Base-by-base conservation (phyloP, 2,888 invertebrate genomes). In the Unio delphinus region DNA sequence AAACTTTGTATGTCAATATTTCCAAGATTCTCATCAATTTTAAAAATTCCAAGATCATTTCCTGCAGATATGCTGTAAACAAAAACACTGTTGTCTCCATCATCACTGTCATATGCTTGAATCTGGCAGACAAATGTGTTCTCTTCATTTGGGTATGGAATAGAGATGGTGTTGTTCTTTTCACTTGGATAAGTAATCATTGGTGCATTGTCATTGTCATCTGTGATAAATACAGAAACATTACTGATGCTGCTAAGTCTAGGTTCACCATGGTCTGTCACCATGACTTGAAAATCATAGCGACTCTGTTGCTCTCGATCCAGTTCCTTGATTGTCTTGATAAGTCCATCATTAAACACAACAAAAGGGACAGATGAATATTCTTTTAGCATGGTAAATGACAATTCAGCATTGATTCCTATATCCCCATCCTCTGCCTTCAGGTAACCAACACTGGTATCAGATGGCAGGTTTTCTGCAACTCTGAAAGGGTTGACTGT, bases 161-260 rank as follows among this genome's bases (percentile, higher is more conserved):
- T 62, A 34, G 73, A 72, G 20, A 81, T 68, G 28, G 72, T 74
- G 61, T 76, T 69, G 61, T 84, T 82, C 4, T 78, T 68, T 57
- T 74, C 74, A 59, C 78, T 80, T n/a, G 85, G 86, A 68, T 82
- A 82, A 15, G 78, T 73, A 64, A 88, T 82, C 15, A 75, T 67
- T 0, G 88, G 88, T 0, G 78, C 55, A 68, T 84, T 81, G 69
- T 85, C 85, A 67, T 85, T 85, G 11, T 77, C 73, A 61, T 85
- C 85, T n/a, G 71, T 70, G 7, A 85, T 77, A 26, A 68, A 69
- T 23, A 85, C 71, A 17, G 71, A 70, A 28, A 85, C 79, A 18
- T 70, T 67, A 28, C 78, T 73, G 15, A 76, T 72, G 28, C 78
- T 77, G 55, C 69, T 74, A 58, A 79, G 67, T 17, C 74, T 67